Base-by-base conservation (phyloP, 2,113 vertebrate species). In the Ascaphus truei region DNA sequence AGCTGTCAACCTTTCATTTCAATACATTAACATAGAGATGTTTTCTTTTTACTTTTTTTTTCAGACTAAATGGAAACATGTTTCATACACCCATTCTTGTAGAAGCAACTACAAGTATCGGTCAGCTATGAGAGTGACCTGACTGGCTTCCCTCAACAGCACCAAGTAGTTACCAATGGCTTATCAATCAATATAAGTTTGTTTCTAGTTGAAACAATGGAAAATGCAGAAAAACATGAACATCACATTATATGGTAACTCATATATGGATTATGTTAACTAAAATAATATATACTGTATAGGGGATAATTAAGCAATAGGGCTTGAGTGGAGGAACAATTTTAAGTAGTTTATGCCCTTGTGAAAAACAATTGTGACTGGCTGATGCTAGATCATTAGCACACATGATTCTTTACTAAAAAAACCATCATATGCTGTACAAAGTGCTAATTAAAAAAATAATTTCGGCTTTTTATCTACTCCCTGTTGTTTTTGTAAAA, bases 381-480 rank as follows among this genome's bases (percentile, higher is more conserved):
- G 47, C 64, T 57, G 39, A 26, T 37, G 29, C 41, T 59, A 29
- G 22, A 48, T 60, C 66, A 39, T 60, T 69, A 69, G 43, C 43
- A 69, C 53, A 60, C 29, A 58, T 58, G 6, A 50, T 55, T 43
- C 5, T 68, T 47, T 48, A 45, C 20, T 5, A 9, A 23, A 18
- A 55, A 41, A 64, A 20, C 31, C 57, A 34, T 11, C 1, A 27
- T 25, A 51, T 39, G 1, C 43, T 51, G 23, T 50, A 57, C 25
- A 47, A 56, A 23, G 18, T 59, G 29, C 10, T 69, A 50, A 69
- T 69, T 69, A 59, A 37, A 68, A 68, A 60, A 50, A 31, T 29
- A 48, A 39, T 66, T 33, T 65, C 25, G 29, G 7, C 2, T 27
- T 64, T 51, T 39, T 11, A 20, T 11, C 13, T 60, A 51, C 43